Evolutionary conservation across 2,888 invertebrate genomes (phyloP).

Genomic region (Tetranychus piercei): DNA sequence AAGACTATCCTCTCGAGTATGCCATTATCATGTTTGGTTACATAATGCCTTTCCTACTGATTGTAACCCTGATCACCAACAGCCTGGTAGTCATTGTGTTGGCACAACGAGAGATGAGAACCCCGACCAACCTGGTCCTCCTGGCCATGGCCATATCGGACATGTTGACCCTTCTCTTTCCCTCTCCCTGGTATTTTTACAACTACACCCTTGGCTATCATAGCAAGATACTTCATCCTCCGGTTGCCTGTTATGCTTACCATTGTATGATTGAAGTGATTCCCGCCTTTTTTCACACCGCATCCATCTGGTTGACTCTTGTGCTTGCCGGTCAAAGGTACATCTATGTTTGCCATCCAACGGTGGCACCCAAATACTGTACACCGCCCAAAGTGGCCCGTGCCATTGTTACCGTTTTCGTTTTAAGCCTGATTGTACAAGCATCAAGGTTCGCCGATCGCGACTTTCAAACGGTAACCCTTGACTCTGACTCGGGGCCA

Average conservation of each 20-base stretch:
- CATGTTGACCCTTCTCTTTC: constrained; percentile 74
- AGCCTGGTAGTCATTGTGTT: constrained; percentile 74
- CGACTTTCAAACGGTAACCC: constrained; percentile 41
- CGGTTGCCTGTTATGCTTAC: constrained; percentile 58
- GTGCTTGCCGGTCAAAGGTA: constrained; percentile 72
- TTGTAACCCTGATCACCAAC: constrained; percentile 74
- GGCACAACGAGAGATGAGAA: constrained; percentile 71
- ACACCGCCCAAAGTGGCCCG: constrained; percentile 51
- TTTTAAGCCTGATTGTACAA: constrained; percentile 62
- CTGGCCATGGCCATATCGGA: constrained; percentile 92
- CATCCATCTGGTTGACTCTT: constrained; percentile 79
- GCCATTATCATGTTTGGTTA: constrained; percentile 55
- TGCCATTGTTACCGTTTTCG: constrained; percentile 56
- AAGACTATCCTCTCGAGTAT: constrained; percentile 40
- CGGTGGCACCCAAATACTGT: constrained; percentile 58
- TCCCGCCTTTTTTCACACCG: constrained; percentile 76
- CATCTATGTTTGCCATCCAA: constrained; percentile 83
- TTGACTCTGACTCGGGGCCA: constrained; percentile 46
- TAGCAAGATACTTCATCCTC: constrained; percentile 55
- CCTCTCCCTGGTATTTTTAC: constrained; percentile 74
- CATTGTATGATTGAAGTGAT: constrained; percentile 39
- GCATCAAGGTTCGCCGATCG: constrained; percentile 62
- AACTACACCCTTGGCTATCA: constrained; percentile 69
- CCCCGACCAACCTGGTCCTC: constrained; percentile 74
- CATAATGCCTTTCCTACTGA: constrained; percentile 61